Evolutionary conservation across 1,140 invertebrate genomes (phyloP), one percentile per base, ranked within the genome.

Genomic region (Cardiocondyla obscurior): DNA sequence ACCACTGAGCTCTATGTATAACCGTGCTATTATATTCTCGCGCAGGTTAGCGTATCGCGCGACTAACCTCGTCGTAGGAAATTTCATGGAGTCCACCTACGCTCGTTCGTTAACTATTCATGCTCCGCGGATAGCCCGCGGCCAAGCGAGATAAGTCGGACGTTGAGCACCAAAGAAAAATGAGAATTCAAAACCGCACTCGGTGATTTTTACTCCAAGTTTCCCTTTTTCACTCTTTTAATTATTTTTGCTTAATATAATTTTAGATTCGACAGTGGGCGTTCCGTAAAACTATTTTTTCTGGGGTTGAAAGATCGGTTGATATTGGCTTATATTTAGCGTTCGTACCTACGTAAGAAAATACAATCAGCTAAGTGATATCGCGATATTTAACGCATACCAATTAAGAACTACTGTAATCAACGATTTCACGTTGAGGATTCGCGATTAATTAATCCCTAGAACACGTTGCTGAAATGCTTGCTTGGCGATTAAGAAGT

Each of bases 61-160:
- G 72, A 64, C 82, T 74, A 57, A 70, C 73, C 12, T 84, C 82
- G 85, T 85, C 67, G 67, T 46, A 87, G 82, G 85, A 76, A 87
- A 87, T 87, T 85, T 87, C 86, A 22, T 3, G 74, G 76, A 36
- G 79, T 51, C 85, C 85, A 70, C 86, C 86, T 87, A 87, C 86
- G 86, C 86, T 62, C 69, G 60, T 87, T 87, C 86, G 86, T 87
- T 87, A 87, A 87, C 85, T 87, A 87, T 87, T 87, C 82, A 87
- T 87, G 82, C 73, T 70, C 73, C 44, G 51, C 60, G 85, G 76
- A 84, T 87, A 87, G 85, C 86, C 85, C 85, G 85, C 85, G 82
- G 82, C 81, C 73, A 74, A 76, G 82, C 82, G 67, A 84, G 86
- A 87, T 87, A 82, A 87, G 87, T 87, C 83, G 69, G 53, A 87